Conservation (phyloP, 2,888 invertebrate species). For the Ceramica pisi region DNA sequence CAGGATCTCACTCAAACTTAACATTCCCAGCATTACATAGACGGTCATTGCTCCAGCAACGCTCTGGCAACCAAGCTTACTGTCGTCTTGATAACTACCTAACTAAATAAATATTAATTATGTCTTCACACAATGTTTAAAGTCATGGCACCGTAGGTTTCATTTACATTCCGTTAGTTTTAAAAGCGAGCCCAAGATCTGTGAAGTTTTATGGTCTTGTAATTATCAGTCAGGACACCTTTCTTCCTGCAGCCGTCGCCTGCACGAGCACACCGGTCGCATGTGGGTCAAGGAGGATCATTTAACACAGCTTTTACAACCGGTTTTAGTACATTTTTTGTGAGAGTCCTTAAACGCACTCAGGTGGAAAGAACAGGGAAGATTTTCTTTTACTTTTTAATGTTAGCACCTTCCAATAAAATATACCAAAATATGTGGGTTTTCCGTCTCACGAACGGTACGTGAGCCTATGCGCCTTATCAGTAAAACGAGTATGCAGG, state of each 20-base stretch:
- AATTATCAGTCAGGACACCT: conserved; percentile 71
- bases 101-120: conserved; percentile 59
- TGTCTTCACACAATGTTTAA: conserved; percentile 41
- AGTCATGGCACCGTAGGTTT: conserved; percentile 37
- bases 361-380: conserved; percentile 46
- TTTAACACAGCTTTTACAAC: conserved; percentile 80
- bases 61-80: conserved; percentile 72
- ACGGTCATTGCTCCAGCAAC: conserved; percentile 74
- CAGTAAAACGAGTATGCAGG: conserved; percentile 66
- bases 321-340: conserved; percentile 77
- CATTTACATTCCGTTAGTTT: conserved; percentile 49
- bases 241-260: conserved; percentile 75
- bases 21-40: conserved; percentile 67
- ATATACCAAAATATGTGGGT: conserved; percentile 44
- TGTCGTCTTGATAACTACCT: conserved; percentile 49
- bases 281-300: conserved; percentile 86
- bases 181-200: conserved; percentile 37
- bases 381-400: conserved; percentile 29
- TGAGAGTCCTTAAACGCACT: conserved; percentile 55
- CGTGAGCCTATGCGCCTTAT: conserved; percentile 70
- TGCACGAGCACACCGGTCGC: conserved; percentile 63
- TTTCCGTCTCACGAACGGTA: conserved; percentile 55
- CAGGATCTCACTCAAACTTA: conserved; percentile 53
- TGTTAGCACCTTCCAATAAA: conserved; percentile 7
- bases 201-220: conserved; percentile 50